These are phyloP conservation scores for Prenolepis imparis DNA, from an alignment of 2,888 invertebrate genomes.

Conservation along the genomic window DNA sequence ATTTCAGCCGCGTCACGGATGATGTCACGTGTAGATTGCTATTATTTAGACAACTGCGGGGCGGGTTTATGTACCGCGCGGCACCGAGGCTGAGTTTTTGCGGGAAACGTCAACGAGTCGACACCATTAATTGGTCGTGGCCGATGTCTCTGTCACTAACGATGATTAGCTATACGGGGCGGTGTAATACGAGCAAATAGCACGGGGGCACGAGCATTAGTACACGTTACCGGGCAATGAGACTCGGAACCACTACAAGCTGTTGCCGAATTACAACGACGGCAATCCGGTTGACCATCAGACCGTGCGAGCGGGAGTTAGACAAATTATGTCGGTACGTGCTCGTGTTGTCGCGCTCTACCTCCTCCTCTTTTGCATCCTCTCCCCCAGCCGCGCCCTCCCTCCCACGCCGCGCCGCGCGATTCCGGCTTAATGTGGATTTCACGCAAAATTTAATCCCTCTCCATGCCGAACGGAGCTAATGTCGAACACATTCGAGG, in stretches of 20 bases:
- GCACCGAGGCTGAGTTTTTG: constrained; percentile 15
- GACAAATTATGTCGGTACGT: constrained; percentile 80
- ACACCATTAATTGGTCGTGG: constrained; percentile 53
- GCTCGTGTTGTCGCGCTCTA: constrained; percentile 70
- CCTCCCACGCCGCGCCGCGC: not conserved
- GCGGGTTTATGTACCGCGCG: not conserved
- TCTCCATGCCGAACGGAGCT: constrained; percentile 25
- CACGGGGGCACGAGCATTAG: constrained; percentile 60
- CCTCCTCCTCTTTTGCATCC: constrained; percentile 35
- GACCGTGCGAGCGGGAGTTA: constrained; percentile 73
- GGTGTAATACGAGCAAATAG: constrained; percentile 70
- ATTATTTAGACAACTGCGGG: constrained; percentile 30
- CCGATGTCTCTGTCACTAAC: constrained; percentile 75
- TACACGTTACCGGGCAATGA: constrained; percentile 74
- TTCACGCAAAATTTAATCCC: constrained; percentile 67
- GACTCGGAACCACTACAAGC: constrained; percentile 78
- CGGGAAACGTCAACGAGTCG: constrained; percentile 33
- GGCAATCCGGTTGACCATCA: constrained; percentile 76
- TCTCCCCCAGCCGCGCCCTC: not conserved
- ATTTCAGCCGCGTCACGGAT: not conserved
- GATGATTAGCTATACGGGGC: constrained; percentile 75
- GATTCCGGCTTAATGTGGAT: constrained; percentile 56
- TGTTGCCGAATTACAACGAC: constrained; percentile 80
- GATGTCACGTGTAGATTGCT: constrained; percentile 22
- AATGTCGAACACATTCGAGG: constrained; percentile 37